Evolutionary conservation across 2,797 vertebrate genomes (phyloP).

Genomic region (Agapornis canus): DNA sequence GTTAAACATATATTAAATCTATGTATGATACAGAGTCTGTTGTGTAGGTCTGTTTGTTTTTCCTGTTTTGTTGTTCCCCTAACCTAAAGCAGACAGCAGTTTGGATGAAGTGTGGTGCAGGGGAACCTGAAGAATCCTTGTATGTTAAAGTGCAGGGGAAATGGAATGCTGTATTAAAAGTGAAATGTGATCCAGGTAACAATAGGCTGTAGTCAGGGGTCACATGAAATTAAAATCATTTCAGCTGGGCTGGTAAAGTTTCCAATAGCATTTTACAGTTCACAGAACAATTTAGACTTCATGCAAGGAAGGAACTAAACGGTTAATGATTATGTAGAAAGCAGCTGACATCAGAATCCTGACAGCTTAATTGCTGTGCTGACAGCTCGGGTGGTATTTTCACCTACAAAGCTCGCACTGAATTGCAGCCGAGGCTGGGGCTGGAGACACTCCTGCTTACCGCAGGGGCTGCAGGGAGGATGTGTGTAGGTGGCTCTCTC

Average conservation of each 20-base stretch:
- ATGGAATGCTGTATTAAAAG: background rate
- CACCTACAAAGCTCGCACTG: background rate
- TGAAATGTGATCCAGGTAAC: background rate
- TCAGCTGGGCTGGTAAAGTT: background rate
- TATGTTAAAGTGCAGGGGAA: background rate
- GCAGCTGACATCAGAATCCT: background rate
- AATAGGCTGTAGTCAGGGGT: background rate
- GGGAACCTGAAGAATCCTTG: background rate
- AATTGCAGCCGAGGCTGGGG: background rate
- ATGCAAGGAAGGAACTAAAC: background rate
- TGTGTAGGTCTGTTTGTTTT: background rate
- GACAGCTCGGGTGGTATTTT: background rate
- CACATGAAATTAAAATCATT: background rate
- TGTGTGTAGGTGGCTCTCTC: slow-evolving; percentile 8
- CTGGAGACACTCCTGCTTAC: background rate
- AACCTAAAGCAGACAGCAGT: background rate
- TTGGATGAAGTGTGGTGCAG: background rate
- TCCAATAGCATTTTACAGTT: background rate
- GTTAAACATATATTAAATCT: background rate
- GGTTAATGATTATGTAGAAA: background rate
- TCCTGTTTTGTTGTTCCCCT: background rate
- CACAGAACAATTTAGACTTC: background rate
- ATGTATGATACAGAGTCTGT: background rate
- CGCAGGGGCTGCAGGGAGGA: slow-evolving; percentile 33
- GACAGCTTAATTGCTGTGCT: slow-evolving; percentile 53